A percentile compares a stretch with the other conserved stretches of the same genome.
Evolutionary conservation across 2,113 vertebrate genomes (phyloP).

Genomic region (human (Homo sapiens)): GRCh38 chr4:170246501-170247000

Average conservation of each 20-base stretch:
- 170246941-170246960: background rate
- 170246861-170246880: no score
- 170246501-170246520: background rate
- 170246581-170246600: background rate
- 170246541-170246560: background rate
- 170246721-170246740: no score
- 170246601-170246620: background rate
- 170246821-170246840: background rate
- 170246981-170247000: background rate
- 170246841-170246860: background rate
- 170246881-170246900: background rate
- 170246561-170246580: background rate
- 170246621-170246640: background rate
- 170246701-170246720: background rate
- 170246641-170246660: no score
- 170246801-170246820: background rate
- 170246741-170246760: background rate
- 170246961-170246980: background rate
- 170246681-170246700: background rate
- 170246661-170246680: background rate
- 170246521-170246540: background rate
- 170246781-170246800: rapidly evolving
- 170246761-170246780: background rate
- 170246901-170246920: background rate
- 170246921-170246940: background rate